Base-by-base conservation (phyloP, 2,797 vertebrate genomes). In the Phylloscopus collybita region DNA sequence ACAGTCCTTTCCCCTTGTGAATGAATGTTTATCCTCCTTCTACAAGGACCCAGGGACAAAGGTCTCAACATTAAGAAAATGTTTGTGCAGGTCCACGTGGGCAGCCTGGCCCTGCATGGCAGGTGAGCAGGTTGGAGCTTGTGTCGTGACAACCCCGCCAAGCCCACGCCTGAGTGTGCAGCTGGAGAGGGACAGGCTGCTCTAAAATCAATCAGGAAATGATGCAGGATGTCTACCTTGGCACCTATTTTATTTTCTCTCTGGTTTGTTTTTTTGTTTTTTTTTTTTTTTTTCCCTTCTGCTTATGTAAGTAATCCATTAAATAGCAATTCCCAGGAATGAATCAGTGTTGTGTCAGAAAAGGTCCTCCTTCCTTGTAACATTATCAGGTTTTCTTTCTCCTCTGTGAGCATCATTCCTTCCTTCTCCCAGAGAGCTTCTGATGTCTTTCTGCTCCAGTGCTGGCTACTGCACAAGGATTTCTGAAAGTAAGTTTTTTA, bases 11-110 rank as follows among this genome's bases (percentile, higher is more conserved):
- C 45, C 45, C 45, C 45, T 86, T 61, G 76, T 70, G 80, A 93
- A 88, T 73, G 64, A 67, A 80, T 64, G 82, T 90, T 92, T 82
- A 83, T 73, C 21, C 88, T 75, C 62, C 59, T 75, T 88, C 89
- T 90, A 54, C 70, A 91, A 94, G 76, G 44, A 60, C 51, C 36
- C 19, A 25, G 73, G 56, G 74, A 88, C 70, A 76, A 86, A 88
- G 70, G 42, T 80, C 83, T 84, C 49, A 50, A 4, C 61, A n/a
- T 79, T 73, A 51, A 79, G 82, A 71, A 92, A 90, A 79, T 5
- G 15, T 86, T 96, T 88, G 45, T 71, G 45, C 49, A 14, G 51
- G 70, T 74, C 64, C 59, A 23, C 18, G 19, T 27, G 29, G 23
- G 66, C 71, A 88, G 73, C 86, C 44, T 75, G 83, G 66, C 42